Evolutionary conservation across 2,113 vertebrate species (phyloP).

Genomic region (Acrocephalus kingi): DNA sequence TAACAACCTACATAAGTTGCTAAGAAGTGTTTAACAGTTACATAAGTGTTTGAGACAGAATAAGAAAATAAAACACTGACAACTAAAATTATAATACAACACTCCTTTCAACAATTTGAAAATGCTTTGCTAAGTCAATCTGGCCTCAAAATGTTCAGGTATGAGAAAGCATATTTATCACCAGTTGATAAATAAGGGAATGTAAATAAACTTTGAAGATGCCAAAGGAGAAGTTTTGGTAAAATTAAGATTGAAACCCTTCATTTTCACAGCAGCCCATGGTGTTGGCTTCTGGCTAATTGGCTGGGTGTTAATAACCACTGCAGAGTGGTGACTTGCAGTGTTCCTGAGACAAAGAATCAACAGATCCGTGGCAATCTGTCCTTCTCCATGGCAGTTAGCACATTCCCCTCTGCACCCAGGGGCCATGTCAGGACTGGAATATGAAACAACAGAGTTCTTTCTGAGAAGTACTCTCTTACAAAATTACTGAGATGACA

Average conservation of each 20-base stretch:
- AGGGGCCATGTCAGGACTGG: background rate
- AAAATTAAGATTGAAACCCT: background rate
- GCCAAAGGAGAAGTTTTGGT: background rate
- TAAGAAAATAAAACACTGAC: background rate
- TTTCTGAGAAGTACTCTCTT: background rate
- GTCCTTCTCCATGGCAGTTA: background rate
- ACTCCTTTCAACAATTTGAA: background rate
- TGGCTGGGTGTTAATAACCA: background rate
- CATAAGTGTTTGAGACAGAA: background rate
- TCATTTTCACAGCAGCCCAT: accelerated
- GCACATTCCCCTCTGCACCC: accelerated
- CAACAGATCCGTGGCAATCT: background rate
- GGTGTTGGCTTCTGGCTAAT: background rate
- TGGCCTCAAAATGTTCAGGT: background rate
- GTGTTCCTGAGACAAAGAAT: background rate
- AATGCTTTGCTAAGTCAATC: background rate
- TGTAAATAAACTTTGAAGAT: background rate
- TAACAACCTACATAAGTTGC: background rate
- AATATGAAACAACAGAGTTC: background rate
- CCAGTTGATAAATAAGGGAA: background rate
- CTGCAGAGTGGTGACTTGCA: accelerated
- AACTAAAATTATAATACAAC: background rate
- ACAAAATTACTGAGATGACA: background rate
- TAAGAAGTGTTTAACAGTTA: background rate
- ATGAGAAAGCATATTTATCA: accelerated